Evolutionary conservation across 2,113 vertebrate genomes (phyloP).

Genomic region (Cynocephalus volans): DNA sequence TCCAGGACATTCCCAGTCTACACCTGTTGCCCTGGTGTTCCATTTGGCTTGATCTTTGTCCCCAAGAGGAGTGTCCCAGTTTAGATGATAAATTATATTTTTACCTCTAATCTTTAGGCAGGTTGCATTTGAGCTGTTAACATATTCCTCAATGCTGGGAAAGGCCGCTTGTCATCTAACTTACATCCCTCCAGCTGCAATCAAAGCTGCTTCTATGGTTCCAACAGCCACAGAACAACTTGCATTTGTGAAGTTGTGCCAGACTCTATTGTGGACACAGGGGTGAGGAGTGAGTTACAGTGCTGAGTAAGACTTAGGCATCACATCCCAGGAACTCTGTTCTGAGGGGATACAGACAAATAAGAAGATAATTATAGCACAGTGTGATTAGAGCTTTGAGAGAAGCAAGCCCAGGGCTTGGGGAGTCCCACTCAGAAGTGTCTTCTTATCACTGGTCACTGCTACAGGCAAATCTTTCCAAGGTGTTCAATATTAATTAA

Average conservation of each 20-base stretch:
- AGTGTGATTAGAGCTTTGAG: not conserved
- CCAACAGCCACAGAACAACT: not conserved
- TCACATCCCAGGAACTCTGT: not conserved
- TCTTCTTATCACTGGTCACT: not conserved
- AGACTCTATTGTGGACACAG: not conserved
- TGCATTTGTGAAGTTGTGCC: rapidly evolving
- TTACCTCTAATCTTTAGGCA: not conserved
- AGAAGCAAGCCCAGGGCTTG: not conserved
- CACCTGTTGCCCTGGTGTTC: not conserved
- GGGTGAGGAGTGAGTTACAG: not conserved
- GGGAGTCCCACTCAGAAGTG: not conserved
- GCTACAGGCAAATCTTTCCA: not conserved
- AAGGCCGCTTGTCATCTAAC: not conserved
- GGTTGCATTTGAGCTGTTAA: not conserved
- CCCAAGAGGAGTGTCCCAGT: not conserved
- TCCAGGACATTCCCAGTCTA: not conserved
- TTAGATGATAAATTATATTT: not conserved
- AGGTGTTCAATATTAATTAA: slow-evolving; percentile 35
- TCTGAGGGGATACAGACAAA: not conserved
- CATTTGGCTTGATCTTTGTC: not conserved
- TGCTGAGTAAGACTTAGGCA: rapidly evolving
- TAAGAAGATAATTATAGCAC: not conserved
- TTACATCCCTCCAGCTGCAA: not conserved
- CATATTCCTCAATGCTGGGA: not conserved
- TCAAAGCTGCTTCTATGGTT: not conserved